phyloP scores from a whole-genome alignment of 53 echinoderm and acorn worm genomes.

The Actinopyga echinites region DNA sequence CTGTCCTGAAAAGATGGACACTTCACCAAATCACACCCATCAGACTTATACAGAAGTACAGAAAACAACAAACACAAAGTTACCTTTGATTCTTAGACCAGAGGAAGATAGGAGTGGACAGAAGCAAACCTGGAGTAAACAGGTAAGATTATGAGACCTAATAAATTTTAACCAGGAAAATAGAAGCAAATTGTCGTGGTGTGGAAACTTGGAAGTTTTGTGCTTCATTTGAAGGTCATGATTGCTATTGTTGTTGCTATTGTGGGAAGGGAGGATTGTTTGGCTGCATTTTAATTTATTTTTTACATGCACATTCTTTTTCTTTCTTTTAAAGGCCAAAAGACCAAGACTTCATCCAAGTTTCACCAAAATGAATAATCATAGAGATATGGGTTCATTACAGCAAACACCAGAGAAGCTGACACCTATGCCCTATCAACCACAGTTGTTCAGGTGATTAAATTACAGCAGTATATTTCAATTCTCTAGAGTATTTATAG shows the following conservation, averaged over 20 bases:
- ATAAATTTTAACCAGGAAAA: too few relatives aligned
- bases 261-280: too few relatives aligned
- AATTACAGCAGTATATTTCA: neutral
- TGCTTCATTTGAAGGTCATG: too few relatives aligned
- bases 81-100: constrained; percentile 2
- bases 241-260: too few relatives aligned
- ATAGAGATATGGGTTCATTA: neutral
- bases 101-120: neutral
- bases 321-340: neutral
- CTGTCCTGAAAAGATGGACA: neutral
- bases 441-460: constrained; percentile 5
- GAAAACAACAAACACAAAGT: neutral
- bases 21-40: too few relatives aligned
- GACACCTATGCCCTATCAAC: constrained; percentile 18
- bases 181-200: too few relatives aligned
- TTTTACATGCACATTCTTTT: neutral
- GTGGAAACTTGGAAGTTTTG: too few relatives aligned
- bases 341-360: constrained; percentile 16
- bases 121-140: neutral
- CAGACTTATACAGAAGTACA: too few relatives aligned
- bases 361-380: neutral
- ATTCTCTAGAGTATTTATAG: too few relatives aligned
- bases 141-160: neutral
- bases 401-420: neutral
- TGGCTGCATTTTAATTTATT: too few relatives aligned